Evolutionary conservation across 2,797 vertebrate species (phyloP).

Genomic region (Carcharodon carcharias): DNA sequence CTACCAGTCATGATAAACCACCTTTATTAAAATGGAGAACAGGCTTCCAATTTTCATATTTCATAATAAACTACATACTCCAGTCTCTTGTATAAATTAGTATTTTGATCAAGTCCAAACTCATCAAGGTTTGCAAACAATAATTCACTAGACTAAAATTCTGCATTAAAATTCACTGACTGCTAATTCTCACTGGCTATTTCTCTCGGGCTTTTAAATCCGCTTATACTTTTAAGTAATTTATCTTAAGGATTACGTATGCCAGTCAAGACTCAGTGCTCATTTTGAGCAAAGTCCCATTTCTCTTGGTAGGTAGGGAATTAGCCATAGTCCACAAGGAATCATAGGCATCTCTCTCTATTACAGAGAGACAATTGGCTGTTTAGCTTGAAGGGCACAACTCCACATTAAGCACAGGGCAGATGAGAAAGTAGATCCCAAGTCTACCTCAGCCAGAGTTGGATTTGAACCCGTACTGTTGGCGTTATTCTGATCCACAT

Average conservation of each 20-base stretch:
- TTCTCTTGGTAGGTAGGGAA: background rate
- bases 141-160: background rate
- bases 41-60: background rate
- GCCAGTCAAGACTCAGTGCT: background rate
- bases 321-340: background rate
- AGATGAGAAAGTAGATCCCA: background rate
- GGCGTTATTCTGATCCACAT: no score
- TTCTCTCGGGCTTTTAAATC: background rate
- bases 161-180: background rate
- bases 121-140: background rate
- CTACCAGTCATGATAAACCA: background rate
- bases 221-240: background rate
- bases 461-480: background rate
- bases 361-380: background rate
- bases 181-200: background rate
- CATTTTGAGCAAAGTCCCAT: background rate
- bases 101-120: background rate
- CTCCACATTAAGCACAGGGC: background rate
- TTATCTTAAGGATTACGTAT: background rate
- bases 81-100: background rate
- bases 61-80: background rate
- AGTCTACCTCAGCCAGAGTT: background rate
- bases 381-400: background rate
- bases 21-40: background rate
- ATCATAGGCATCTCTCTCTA: background rate